Evolutionary conservation across 2,888 invertebrate genomes (phyloP).

Genomic region (Andrena camellia): DNA sequence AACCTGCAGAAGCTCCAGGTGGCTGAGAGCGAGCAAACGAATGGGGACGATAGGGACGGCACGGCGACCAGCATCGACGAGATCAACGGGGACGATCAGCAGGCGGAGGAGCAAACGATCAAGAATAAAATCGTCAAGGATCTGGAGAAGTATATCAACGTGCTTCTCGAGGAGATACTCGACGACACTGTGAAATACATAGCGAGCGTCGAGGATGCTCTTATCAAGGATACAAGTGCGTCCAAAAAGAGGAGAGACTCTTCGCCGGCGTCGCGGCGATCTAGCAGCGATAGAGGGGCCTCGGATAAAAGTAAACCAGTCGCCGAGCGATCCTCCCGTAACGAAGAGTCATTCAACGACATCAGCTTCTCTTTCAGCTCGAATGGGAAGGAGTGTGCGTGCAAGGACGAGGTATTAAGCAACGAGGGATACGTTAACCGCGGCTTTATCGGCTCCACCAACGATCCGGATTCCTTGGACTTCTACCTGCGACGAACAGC

Average conservation of each 20-base stretch:
- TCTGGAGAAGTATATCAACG: slow-evolving; percentile 81
- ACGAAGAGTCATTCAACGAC: slow-evolving; percentile 66
- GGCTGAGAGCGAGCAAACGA: slow-evolving; percentile 28
- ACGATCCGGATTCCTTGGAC: slow-evolving; percentile 80
- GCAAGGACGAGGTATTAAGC: slow-evolving; percentile 14
- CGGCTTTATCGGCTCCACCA: slow-evolving; percentile 77
- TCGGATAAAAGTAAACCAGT: slow-evolving; percentile 32
- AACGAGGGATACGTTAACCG: slow-evolving; percentile 79
- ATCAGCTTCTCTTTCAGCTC: slow-evolving; percentile 75
- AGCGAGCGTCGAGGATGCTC: slow-evolving; percentile 68
- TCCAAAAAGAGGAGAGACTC: slow-evolving; percentile 19
- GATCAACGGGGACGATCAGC: background rate
- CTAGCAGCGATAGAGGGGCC: background rate
- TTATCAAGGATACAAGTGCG: slow-evolving; percentile 26
- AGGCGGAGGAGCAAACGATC: slow-evolving; percentile 36
- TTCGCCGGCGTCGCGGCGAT: slow-evolving; percentile 17
- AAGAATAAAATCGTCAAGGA: slow-evolving; percentile 81
- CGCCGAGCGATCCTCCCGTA: slow-evolving; percentile 4
- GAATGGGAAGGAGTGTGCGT: slow-evolving; percentile 19
- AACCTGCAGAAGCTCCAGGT: slow-evolving; percentile 71
- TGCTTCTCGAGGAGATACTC: slow-evolving; percentile 81
- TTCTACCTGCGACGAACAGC: slow-evolving; percentile 70
- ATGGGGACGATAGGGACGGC: background rate
- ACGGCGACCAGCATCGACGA: background rate
- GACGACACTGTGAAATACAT: slow-evolving; percentile 81